Conservation (phyloP, 2,888 invertebrate genomes). For the Pheosia gnoma region DNA sequence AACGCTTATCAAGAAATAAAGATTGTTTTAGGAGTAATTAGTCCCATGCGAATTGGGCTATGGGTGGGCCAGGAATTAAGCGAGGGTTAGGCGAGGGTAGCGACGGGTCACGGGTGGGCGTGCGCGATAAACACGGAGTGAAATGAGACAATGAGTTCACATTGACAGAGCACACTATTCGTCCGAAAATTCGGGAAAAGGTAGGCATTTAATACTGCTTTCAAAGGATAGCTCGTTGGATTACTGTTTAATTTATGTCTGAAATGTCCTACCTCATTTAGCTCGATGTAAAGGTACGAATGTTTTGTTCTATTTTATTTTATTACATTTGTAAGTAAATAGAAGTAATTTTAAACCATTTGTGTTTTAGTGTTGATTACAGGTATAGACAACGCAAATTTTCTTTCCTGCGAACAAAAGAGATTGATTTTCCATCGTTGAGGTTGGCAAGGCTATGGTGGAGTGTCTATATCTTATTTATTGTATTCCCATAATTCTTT, state of each 20-base stretch:
- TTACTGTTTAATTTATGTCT: constrained; percentile 5
- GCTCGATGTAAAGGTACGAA: neutral
- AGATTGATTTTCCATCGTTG: no score
- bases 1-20: constrained; percentile 36
- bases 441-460: no score
- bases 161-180: constrained; percentile 1
- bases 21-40: constrained; percentile 30
- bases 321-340: no score
- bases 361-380: no score
- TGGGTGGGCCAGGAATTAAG: constrained; percentile 18
- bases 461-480: no score
- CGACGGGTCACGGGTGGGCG: neutral
- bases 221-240: constrained; percentile 1
- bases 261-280: constrained; percentile 6
- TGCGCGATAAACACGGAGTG: constrained; percentile 6
- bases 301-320: no score
- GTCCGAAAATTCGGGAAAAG: constrained; percentile 1
- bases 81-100: constrained; percentile 14
- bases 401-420: no score
- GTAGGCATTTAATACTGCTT: neutral
- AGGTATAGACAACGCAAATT: no score
- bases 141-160: constrained; percentile 3
- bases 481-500: no score
- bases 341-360: no score
- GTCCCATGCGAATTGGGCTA: constrained; percentile 26